Base-by-base conservation (phyloP, 2,797 vertebrate genomes). In the Crax fasciolata region DNA sequence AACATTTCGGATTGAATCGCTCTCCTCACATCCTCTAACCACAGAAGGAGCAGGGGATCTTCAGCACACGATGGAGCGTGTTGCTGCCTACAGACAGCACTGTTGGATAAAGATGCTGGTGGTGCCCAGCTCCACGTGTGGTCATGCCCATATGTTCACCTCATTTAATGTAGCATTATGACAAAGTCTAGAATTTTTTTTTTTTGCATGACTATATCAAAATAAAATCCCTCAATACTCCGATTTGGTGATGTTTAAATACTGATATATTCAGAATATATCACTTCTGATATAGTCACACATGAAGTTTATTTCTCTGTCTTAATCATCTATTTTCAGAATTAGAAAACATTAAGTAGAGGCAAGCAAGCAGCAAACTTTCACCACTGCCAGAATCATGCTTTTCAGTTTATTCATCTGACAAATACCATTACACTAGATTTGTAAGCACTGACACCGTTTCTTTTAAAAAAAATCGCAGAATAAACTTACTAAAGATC, bases 401-500 rank as follows among this genome's bases (percentile, higher is more conserved):
- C 39, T 90, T 86, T 91, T 54, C 62, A 27, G 48, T 57, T 74
- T 38, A 67, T 13, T 6, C 39, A 39, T 3, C 4, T 57, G 30
- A 52, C 41, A n/a, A 11, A 46, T 5, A 18, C 18, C 21, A 35
- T 78, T 89, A 63, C 72, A 72, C 30, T 71, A 28, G 55, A 82
- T 57, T 95, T 80, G 23, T 17, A 87, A 67, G 20, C 48, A 48
- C 43, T 84, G 48, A 78, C 57, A 92, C 1, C 2, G 19, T 54
- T 92, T 74, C 55, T 89, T 58, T 88, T 87, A 41, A 90, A 62
- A 88, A 94, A 51, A 44, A 68, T 14, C 57, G 87, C 71, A 74
- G 74, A 94, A 96, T 71, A 94, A 75, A 79, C 2, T 13, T 74
- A 59, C 59, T 77, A 84, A 89, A 86, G 59, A 49, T 14, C 17